Evolutionary conservation across 2,888 invertebrate species (phyloP), one percentile per base, ranked within the genome.

Genomic region (Adela reaumurella): DNA sequence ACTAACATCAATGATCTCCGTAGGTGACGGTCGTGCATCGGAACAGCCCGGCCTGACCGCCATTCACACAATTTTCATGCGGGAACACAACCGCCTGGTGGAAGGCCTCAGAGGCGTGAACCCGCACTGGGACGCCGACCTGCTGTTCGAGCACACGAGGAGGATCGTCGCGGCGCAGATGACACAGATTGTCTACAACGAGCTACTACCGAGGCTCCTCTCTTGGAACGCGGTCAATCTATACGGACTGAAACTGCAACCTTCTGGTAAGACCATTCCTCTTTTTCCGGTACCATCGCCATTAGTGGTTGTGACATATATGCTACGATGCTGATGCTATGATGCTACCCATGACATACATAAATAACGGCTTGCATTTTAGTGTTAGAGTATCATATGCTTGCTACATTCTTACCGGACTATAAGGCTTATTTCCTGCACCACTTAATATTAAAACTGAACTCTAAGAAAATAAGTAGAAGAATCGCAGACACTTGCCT

Each of bases 21-120:
- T 58, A 84, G 86, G 90, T 47, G 97, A 97, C 65, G 91, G 92
- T 0, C 82, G 97, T 54, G 94, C 94, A 0, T 94, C 94, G 1
- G 96, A 97, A 65, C 95, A 97, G 64, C 94, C 95, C 0, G 94
- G 87, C 3, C 71, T 97, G 1, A 91, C 95, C 0, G 87, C 90
- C 1, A 86, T 96, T 55, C 96, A 97, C 65, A 95, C 94, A 0
- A 79, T 92, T 46, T 94, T 90, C 80, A 71, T 96, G 58, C 83
- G 96, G 11, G 94, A 95, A 58, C 96, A 97, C 74, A 97, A 97
- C 69, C 82, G 92, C 8, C 69, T 95, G 17, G 90, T 91, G 18
- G 90, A 90, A 51, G 87, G 87, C 0, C 76, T 97, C 0, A 80
- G 88, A 11, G 82, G 83, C 1, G 83, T 94, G 4, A 96, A 96